These are phyloP conservation scores for Tenebrosternarchus preto DNA, from an alignment of 2,113 vertebrate genomes.

Conservation along the genomic window DNA sequence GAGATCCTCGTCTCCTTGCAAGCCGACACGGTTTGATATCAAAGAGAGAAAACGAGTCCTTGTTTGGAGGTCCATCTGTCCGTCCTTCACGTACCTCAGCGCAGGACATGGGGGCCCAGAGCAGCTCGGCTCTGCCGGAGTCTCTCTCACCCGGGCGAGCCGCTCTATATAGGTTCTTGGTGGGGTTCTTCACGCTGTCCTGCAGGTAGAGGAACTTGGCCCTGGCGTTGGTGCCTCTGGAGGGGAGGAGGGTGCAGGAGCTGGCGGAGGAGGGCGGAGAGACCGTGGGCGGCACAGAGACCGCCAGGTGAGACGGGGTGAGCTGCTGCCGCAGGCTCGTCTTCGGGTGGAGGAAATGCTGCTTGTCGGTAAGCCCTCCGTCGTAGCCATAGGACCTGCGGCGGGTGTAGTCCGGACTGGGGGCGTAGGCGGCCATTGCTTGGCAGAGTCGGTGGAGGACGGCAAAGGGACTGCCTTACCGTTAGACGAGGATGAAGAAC, in stretches of 20 bases:
- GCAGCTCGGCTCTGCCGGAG: constrained; percentile 64
- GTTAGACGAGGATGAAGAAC: not conserved
- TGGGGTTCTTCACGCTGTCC: constrained; percentile 85
- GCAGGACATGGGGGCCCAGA: constrained; percentile 69
- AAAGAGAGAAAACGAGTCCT: not conserved
- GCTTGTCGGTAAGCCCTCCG: constrained; percentile 45
- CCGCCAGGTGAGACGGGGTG: constrained; percentile 8
- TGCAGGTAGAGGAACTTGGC: constrained; percentile 81
- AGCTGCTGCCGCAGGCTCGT: constrained; percentile 14
- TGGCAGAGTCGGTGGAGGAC: not conserved
- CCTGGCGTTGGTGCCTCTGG: constrained; percentile 74
- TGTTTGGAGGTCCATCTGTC: not conserved
- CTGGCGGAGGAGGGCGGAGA: constrained; percentile 57
- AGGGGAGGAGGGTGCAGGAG: constrained; percentile 68
- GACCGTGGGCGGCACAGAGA: constrained; percentile 15
- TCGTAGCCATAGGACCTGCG: constrained; percentile 49
- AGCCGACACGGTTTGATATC: not conserved
- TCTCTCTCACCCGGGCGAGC: constrained; percentile 52
- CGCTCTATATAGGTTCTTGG: constrained; percentile 82
- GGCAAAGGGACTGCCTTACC: not conserved
- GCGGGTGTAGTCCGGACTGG: constrained; percentile 51
- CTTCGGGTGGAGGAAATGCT: constrained; percentile 11
- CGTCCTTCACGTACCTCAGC: constrained; percentile 72
- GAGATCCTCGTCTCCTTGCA: too few relatives aligned
- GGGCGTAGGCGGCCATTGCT: constrained; percentile 63